Percentiles rank a stretch among this genome's conserved stretches.
Evolutionary conservation across 2,797 vertebrate genomes (phyloP).

Genomic region (Masticophis lateralis): DNA sequence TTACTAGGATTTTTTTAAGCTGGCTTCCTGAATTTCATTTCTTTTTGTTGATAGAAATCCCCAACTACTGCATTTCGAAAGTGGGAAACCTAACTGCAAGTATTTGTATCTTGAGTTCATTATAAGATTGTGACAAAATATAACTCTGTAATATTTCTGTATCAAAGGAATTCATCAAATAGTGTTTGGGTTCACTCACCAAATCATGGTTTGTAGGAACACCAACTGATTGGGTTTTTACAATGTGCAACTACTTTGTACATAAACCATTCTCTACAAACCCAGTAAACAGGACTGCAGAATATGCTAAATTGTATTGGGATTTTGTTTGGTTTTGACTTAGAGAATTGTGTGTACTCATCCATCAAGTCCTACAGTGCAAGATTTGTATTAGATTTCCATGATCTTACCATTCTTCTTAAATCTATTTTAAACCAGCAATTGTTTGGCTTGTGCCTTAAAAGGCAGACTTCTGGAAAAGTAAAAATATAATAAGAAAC

Average conservation of each 20-base stretch:
- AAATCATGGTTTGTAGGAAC: neutral
- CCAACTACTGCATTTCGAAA: neutral
- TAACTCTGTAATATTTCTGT: neutral
- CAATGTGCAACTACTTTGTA: neutral
- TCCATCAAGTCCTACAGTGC: neutral
- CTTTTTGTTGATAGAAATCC: neutral
- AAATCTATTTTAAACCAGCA: constrained; percentile 16
- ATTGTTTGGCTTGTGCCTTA: constrained; percentile 24
- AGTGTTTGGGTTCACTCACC: neutral
- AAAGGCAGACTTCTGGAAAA: constrained; percentile 37
- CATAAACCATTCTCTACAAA: neutral
- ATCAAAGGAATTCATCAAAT: neutral
- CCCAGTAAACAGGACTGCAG: neutral
- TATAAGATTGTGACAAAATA: neutral
- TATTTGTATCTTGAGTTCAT: neutral
- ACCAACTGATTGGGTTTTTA: neutral
- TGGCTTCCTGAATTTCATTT: constrained; percentile 11
- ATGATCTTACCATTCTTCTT: neutral
- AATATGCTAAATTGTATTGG: neutral
- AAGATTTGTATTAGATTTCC: neutral
- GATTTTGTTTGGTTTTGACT: neutral
- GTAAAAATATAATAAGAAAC: constrained; percentile 21
- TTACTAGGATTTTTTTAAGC: neutral
- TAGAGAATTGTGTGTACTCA: neutral
- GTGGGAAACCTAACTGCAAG: constrained; percentile 28